Evolutionary conservation across 1,140 invertebrate genomes (phyloP), one percentile per base, ranked within the genome.

Genomic region (Wiebesia pumilae): DNA sequence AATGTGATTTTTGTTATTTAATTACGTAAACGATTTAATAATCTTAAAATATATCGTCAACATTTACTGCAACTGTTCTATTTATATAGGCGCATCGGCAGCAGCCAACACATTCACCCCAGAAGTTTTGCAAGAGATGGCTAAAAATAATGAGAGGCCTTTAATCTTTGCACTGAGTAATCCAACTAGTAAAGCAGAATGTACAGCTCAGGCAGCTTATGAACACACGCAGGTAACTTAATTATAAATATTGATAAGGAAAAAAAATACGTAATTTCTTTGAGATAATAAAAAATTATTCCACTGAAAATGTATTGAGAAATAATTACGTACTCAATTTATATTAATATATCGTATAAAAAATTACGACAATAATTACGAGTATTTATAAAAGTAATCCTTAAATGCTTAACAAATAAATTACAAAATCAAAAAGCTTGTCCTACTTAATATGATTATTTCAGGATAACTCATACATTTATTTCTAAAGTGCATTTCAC

Each of bases 81-180:
- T 54, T 81, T 81, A 38, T 77, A 43, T 35, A 94, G 98, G 97
- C 89, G 98, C 97, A 87, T 97, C 98, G n/a, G 98, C 97, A 0
- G 96, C 96, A 71, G 95, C 96, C 19, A 97, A 97, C 40, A 97
- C 98, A 3, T 99, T 99, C 91, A 99, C 97, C 0, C 95, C 96
- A 24, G 96, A 97, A 89, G 96, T 99, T 65, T 93, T 99, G 67
- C 94, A 96, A 91, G 96, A 96, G 88, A 99, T 99, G 98, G 97
- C 96, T 0, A 94, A 95, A 83, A 97, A 97, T 91, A 98, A 98
- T 88, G 95, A 98, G 51, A 95, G 96, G 81, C 98, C 98, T 0
- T 96, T 99, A 83, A 97, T 99, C 81, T 99, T 99, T 93, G 98
- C 98, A 30, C 94, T 99, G 10, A 99, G 98, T 89, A 99, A 99